A percentile compares a stretch with the other conserved stretches of the same genome.
Evolutionary conservation across 2,888 invertebrate genomes (phyloP).

Genomic region (Cacoxenus indagator): DNA sequence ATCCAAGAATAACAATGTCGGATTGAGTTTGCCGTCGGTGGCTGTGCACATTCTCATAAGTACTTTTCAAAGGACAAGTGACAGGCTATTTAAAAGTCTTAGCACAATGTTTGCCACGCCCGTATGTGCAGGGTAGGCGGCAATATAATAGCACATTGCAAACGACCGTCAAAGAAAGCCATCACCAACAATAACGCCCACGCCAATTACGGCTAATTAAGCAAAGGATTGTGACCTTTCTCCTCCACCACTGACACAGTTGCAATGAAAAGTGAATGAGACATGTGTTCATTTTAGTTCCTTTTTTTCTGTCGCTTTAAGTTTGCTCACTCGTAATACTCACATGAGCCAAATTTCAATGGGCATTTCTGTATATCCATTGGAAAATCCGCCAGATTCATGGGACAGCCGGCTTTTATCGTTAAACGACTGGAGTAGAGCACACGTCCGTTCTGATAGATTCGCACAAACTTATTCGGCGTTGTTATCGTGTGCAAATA

Average conservation of each 20-base stretch:
- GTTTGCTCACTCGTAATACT: conserved; percentile 69
- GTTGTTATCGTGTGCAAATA: conserved; percentile 88
- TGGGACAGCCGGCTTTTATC: conserved; percentile 86
- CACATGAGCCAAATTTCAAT: conserved; percentile 85
- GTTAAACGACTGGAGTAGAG: conserved; percentile 86
- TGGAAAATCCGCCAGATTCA: conserved; percentile 88
- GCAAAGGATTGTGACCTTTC: conserved; percentile 33
- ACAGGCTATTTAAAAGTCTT: conserved; percentile 12
- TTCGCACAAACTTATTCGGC: conserved; percentile 86
- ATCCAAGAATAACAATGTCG: conserved; percentile 11
- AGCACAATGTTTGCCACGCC: conserved; percentile 38
- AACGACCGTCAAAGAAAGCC: conserved; percentile 28
- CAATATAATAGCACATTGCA: conserved; percentile 49
- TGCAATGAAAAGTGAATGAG: too few species aligned
- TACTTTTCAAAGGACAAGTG: not conserved
- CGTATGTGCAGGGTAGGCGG: conserved; percentile 13
- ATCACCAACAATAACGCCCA: not conserved
- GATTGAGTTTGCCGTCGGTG: not conserved
- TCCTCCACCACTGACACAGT: not conserved
- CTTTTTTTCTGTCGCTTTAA: too few species aligned
- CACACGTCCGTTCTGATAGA: conserved; percentile 81
- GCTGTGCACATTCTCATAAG: not conserved
- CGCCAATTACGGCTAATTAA: conserved; percentile 58
- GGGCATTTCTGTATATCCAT: conserved; percentile 89
- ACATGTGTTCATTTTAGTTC: not conserved